Base-by-base conservation (phyloP, 2,113 vertebrate species). In the Peucedramus taeniatus region DNA sequence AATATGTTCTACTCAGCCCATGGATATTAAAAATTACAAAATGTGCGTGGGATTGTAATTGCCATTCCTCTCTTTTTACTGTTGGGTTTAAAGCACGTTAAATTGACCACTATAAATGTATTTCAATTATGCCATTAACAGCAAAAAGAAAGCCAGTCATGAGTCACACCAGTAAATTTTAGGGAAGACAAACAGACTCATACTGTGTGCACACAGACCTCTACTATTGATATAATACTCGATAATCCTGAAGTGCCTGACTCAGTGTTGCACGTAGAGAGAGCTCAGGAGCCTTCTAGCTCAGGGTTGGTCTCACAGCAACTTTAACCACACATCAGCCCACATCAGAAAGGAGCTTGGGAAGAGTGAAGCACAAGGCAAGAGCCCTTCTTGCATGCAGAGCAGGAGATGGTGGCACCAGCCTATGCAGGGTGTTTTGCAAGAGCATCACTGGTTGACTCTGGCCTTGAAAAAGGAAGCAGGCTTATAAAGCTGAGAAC, bases 151-250 rank as follows among this genome's bases (percentile, higher is more conserved):
- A 95, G 51, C 65, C 89, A 95, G 65, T 66, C 65, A 31, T 95
- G 94, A 96, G 72, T 94, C 93, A 96, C 80, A 45, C 9, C 49
- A 76, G 61, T 82, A 95, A 94, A 95, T 97, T 91, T 93, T 91
- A 94, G 94, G 83, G 91, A 96, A 95, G 93, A 79, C 91, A 92
- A 91, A 94, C 86, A 92, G 80, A 93, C 45, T 96, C 89, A 65
- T 56, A 45, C 74, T 85, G 95, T 93, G 93, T 76, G 70, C 89
- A 84, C 74, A 91, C 95, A 96, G 81, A 45, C 74, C 87, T 84
- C 44, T 93, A 89, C 87, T 95, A 94, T 89, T 94, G 95, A 92
- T 95, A 95, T 54, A 94, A 84, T 84, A 70, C 60, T 81, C 35
- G 0, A 6, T 60, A 95, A 95, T 93, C 83, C 83, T 56, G 23